phyloP scores from a whole-genome alignment of 2,888 invertebrate species.

The Schizaphis graminum region DNA sequence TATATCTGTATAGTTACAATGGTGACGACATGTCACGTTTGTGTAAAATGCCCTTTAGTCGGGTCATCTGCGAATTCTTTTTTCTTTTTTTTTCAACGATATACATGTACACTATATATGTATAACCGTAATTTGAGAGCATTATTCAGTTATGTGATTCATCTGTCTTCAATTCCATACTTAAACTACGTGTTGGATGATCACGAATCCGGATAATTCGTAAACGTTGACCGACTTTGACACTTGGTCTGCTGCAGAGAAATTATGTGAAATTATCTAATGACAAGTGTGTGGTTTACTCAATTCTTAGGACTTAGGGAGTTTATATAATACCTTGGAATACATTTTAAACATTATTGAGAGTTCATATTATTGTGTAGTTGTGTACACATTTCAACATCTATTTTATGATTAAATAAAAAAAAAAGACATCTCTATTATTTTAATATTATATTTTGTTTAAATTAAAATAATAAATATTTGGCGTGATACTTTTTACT shows the following conservation, averaged over 20 bases:
- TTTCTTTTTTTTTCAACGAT: constrained; percentile 1
- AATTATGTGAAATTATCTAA: constrained; percentile 31
- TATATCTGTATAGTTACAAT: neutral
- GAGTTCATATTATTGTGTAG: neutral
- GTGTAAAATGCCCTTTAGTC: constrained; percentile 45
- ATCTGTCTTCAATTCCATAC: neutral
- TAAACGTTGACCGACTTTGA: constrained; percentile 11
- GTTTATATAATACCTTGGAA: constrained; percentile 13
- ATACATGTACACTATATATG: neutral
- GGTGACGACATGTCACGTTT: constrained; percentile 41
- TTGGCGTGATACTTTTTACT: neutral
- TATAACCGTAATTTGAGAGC: neutral
- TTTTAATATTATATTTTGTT: neutral
- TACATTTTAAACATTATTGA: neutral
- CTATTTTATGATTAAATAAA: neutral
- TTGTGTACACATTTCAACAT: constrained; percentile 6
- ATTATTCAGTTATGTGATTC: constrained; percentile 21
- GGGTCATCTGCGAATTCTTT: constrained; percentile 28
- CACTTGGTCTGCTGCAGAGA: neutral
- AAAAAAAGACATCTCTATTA: neutral
- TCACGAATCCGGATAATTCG: constrained; percentile 30
- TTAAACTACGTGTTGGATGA: neutral
- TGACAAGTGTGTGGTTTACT: neutral
- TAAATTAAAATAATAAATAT: neutral
- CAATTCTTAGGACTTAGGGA: too few species aligned